These are phyloP conservation scores for Polyommatus iphigenia DNA, from an alignment of 2,888 invertebrate species.

Conservation along the genomic window DNA sequence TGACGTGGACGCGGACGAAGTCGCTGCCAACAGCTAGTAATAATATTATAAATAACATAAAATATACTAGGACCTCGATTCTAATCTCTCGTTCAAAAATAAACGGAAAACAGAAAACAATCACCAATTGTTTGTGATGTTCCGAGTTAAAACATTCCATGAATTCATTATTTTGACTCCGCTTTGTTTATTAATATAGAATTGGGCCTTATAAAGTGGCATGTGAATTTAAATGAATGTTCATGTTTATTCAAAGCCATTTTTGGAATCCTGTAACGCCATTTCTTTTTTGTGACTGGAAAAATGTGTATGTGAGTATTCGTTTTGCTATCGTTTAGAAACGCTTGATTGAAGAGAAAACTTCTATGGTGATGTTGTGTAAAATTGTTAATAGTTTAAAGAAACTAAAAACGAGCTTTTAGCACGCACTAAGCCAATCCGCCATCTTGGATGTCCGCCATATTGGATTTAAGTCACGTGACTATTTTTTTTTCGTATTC, in stretches of 20 bases:
- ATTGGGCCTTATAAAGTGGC: not conserved
- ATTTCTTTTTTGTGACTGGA: not conserved
- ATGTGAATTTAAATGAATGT: slow-evolving; percentile 21
- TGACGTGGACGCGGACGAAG: too few species aligned
- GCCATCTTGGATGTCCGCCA: too few species aligned
- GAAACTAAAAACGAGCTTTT: too few species aligned
- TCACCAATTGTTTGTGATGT: not conserved
- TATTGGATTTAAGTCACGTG: too few species aligned
- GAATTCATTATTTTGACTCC: slow-evolving; percentile 9
- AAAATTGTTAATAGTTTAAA: too few species aligned
- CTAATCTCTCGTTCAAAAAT: not conserved
- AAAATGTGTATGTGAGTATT: not conserved
- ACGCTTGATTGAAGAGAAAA: not conserved
- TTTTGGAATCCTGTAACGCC: not conserved
- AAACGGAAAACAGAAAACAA: not conserved
- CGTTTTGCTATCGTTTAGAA: not conserved
- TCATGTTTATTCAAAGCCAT: slow-evolving; percentile 4
- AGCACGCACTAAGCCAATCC: too few species aligned
- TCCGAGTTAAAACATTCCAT: not conserved
- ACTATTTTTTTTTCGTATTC: too few species aligned
- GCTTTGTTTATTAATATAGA: slow-evolving; percentile 17
- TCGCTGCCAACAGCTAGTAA: too few species aligned
- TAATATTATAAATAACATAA: too few species aligned
- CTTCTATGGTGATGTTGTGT: too few species aligned
- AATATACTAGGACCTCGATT: too few species aligned